Base-by-base conservation (phyloP, 2,888 invertebrate species). In the Tetropium fuscum region DNA sequence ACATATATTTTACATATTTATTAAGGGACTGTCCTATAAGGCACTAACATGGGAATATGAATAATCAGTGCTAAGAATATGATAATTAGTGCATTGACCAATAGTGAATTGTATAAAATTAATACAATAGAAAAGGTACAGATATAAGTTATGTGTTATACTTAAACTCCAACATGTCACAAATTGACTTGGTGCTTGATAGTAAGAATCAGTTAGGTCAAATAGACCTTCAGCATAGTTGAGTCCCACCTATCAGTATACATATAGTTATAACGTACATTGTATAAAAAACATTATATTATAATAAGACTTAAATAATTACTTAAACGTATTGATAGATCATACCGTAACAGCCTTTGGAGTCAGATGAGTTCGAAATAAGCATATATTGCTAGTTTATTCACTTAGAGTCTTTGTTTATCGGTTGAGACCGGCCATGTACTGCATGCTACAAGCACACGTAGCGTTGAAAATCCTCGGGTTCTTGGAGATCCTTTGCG, bases 401-500 rank as follows among this genome's bases (percentile, higher is more conserved):
- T 20, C 44, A 58, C 44, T 48, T 8, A 11, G 7, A n/a, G 13
- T 53, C 8, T 32, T 7, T 13, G 34, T 64, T 69, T 78, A 80
- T 76, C 80, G 75, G 59, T 80, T 74, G 47, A 80, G 66, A 38
- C 77, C 77, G 2, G 75, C 70, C 72, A 78, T 74, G 49, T 78
- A 77, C 49, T 78, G 78, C 67, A 78, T 72, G 45, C 73, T 78
- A 64, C 81, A 81, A 13, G 75, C 75, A 61, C 81, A 81, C 15
- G 73, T 60, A 53, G 69, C 75, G 13, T 74, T 53, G 8, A 36
- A 19, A 16, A 60, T 32, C 22, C 73, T 60, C 30, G 73, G 71
- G 44, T 80, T 86, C 63, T 88, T 86, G 0, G 93, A 92, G 15
- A 93, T 89, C 74, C 93, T 85, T 77, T 92, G 92, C 0, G 93